Base-by-base conservation (phyloP, 2,888 invertebrate species). In the Luffia ferchaultella region DNA sequence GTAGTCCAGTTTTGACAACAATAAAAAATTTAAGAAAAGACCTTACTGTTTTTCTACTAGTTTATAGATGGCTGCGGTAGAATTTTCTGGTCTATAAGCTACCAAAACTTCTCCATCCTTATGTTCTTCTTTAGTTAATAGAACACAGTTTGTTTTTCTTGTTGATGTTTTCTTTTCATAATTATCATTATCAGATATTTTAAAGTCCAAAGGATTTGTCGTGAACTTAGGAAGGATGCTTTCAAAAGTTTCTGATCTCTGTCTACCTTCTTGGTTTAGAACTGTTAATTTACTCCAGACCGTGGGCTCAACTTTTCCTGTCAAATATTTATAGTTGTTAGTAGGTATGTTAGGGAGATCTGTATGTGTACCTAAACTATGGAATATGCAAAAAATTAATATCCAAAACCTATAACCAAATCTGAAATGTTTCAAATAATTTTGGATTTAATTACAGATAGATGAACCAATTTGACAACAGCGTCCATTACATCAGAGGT, bases 181-280 rank as follows among this genome's bases (percentile, higher is more conserved):
- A 2, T 2, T 12, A 7, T 3, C 12, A n/a, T 5, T 3, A n/a
- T 3, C n/a, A 42, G 17, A 42, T n/a, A 42, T 42, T 42, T 42
- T n/a, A 17, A 16, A 42, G n/a, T n/a, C 17, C 3, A 42, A 7
- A 5, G 3, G 3, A 3, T 3, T n/a, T 3, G n/a, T 17, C n/a
- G 17, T 42, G 50, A 70, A 82, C 20, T 68, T 68, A 0, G 82
- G 82, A 1, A 82, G 58, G 0, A 76, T 62, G 15, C 72, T 65
- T 42, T 78, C 74, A 41, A 73, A 65, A 46, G 73, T 67, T 52
- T 77, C 79, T 0, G 75, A 71, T 48, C 73, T 76, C 41, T 64
- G 68, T 1, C 68, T 65, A 0, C 71, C 68, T 0, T 63, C 61
- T 1, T 60, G 56, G 17, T 71, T 73, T 54, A 69, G 65, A 0